These are phyloP conservation scores for Echinops telfairi DNA, from an alignment of 2,113 vertebrate genomes.

Conservation along the genomic window DNA sequence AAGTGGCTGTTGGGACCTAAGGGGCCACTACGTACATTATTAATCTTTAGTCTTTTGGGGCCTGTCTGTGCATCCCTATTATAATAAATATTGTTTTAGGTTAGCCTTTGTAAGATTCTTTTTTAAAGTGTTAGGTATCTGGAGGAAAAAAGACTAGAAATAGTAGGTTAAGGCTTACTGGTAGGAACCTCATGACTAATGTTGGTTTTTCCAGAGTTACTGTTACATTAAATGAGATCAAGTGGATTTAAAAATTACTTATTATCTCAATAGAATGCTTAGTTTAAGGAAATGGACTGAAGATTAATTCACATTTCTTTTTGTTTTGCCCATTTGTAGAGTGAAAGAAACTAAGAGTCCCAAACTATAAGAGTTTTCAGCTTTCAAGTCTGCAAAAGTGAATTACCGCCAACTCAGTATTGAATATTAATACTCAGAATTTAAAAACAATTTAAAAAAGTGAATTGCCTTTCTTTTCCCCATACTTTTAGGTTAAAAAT, in stretches of 20 bases:
- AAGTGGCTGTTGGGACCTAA: too few relatives aligned
- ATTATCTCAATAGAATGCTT: constrained; percentile 55
- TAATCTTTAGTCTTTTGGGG: constrained; percentile 19
- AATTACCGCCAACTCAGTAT: background rate
- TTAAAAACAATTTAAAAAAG: constrained; percentile 34
- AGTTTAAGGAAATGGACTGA: constrained; percentile 1
- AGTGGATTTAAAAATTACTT: constrained; percentile 43
- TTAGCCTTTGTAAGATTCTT: background rate
- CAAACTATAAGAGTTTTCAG: background rate
- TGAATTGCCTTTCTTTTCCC: background rate
- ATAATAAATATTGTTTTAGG: constrained; percentile 50
- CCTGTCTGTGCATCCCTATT: background rate
- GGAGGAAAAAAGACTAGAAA: constrained; percentile 37
- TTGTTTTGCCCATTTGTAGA: background rate
- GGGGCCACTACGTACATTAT: background rate
- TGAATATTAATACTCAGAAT: constrained; percentile 11
- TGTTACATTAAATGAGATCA: background rate
- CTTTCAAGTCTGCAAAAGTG: background rate
- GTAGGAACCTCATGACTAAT: background rate
- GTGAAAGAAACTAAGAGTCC: background rate
- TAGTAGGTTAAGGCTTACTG: constrained; percentile 33
- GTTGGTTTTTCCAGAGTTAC: constrained; percentile 36
- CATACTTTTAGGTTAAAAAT: background rate
- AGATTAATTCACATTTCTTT: constrained; percentile 37
- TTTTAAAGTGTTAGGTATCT: constrained; percentile 49